Percentiles rank a stretch among this genome's conserved stretches.
Conservation (phyloP, 2,797 vertebrate genomes). For the Onychomys leucogaster region DNA sequence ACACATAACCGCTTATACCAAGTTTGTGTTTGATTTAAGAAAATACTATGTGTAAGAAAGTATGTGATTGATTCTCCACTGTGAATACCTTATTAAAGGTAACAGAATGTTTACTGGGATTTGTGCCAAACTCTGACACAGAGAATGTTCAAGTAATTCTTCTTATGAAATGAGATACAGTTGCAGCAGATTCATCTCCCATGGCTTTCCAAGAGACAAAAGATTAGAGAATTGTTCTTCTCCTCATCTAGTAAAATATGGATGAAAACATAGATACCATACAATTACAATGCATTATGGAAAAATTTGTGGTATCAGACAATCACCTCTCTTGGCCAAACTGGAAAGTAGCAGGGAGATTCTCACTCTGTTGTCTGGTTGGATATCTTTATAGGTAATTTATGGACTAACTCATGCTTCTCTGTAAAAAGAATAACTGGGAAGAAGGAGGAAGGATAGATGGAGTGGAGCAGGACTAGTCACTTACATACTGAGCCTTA, state of each 20-base stretch:
- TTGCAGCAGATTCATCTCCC: neutral
- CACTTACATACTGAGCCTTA: neutral
- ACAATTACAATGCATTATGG: neutral
- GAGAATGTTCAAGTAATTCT: neutral
- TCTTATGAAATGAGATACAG: neutral
- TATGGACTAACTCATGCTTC: neutral
- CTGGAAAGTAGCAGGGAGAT: neutral
- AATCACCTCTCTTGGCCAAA: neutral
- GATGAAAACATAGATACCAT: neutral
- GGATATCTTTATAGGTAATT: neutral
- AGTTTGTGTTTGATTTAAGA: slow-evolving; percentile 47
- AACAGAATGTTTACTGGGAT: neutral
- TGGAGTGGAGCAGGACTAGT: neutral
- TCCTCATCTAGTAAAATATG: neutral
- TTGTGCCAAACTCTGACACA: neutral
- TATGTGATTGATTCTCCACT: neutral
- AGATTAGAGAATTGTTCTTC: neutral
- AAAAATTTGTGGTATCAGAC: neutral
- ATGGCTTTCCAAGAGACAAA: neutral
- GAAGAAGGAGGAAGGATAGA: neutral
- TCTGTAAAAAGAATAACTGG: neutral
- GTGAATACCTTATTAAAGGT: neutral
- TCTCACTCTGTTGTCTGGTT: no score
- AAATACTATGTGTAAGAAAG: neutral
- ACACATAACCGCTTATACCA: neutral